Evolutionary conservation across 2,797 vertebrate genomes (phyloP).

Genomic region (Smutsia temminckii): DNA sequence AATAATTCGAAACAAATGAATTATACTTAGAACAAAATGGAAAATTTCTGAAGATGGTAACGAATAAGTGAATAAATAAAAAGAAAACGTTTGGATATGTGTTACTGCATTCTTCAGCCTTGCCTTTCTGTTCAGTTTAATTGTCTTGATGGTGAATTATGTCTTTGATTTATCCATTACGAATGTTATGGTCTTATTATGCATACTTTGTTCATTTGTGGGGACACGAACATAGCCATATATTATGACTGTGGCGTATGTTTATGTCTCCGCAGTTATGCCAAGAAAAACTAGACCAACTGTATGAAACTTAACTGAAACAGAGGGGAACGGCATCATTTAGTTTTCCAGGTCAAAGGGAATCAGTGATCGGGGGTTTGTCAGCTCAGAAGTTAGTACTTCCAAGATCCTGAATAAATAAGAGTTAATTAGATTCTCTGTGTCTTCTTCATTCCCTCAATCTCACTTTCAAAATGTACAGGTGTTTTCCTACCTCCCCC

Average conservation of each 20-base stretch:
- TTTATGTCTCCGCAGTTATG: background rate
- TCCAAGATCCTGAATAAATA: background rate
- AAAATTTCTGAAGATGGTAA: constrained; percentile 7
- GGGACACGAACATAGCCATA: background rate
- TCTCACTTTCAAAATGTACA: background rate
- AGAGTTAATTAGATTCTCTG: background rate
- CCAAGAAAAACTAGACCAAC: background rate
- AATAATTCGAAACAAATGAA: constrained; percentile 28
- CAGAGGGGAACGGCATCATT: background rate
- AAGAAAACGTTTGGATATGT: background rate
- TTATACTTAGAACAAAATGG: background rate
- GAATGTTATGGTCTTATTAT: background rate
- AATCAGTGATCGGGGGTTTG: background rate
- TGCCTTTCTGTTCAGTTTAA: background rate
- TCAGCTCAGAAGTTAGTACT: background rate
- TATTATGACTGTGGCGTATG: background rate
- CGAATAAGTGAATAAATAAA: constrained; percentile 23
- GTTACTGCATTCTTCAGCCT: background rate
- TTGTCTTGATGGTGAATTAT: background rate
- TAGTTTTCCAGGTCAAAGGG: background rate
- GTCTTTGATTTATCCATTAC: background rate
- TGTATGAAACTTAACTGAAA: background rate
- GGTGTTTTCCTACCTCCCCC: too few relatives aligned
- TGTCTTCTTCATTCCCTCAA: background rate
- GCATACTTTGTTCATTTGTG: background rate